These are phyloP conservation scores for Ennomos quercinarius DNA, from an alignment of 2,888 invertebrate species.

Conservation along the genomic window DNA sequence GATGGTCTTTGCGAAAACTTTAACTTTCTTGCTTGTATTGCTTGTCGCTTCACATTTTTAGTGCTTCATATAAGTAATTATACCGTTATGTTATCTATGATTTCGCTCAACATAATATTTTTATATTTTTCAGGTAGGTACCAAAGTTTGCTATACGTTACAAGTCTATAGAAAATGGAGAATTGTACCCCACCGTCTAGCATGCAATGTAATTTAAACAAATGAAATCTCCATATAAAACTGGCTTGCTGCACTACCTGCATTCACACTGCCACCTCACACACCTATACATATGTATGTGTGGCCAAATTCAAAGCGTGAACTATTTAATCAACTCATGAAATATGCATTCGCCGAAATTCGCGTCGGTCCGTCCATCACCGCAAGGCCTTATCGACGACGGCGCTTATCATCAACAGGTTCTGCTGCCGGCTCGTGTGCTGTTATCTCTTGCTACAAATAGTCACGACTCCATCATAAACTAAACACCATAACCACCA, in stretches of 20 bases:
- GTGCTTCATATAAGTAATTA: too few species aligned
- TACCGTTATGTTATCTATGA: too few species aligned
- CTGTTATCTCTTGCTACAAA: constrained; percentile 84
- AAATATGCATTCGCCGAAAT: constrained; percentile 84
- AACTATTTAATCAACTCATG: constrained; percentile 85
- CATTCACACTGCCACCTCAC: constrained; percentile 48
- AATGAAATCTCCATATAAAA: constrained; percentile 33
- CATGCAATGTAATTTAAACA: constrained; percentile 30
- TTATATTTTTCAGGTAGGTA: too few species aligned
- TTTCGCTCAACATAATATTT: too few species aligned
- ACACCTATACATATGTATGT: constrained; percentile 59
- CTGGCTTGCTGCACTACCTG: constrained; percentile 42
- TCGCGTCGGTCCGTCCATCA: constrained; percentile 79
- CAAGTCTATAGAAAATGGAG: background rate
- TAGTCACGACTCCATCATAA: constrained; percentile 59
- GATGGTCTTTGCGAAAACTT: too few species aligned
- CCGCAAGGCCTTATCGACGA: constrained; percentile 78
- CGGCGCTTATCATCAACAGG: constrained; percentile 84
- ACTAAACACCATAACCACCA: constrained; percentile 52
- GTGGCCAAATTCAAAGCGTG: constrained; percentile 72
- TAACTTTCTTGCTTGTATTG: too few species aligned
- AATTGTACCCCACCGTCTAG: constrained; percentile 18
- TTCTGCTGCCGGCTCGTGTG: constrained; percentile 77
- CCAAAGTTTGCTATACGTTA: too few species aligned
- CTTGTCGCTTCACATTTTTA: too few species aligned